Evolutionary conservation across 2,797 vertebrate species (phyloP).

Genomic region (Mionectes olivaceus): DNA sequence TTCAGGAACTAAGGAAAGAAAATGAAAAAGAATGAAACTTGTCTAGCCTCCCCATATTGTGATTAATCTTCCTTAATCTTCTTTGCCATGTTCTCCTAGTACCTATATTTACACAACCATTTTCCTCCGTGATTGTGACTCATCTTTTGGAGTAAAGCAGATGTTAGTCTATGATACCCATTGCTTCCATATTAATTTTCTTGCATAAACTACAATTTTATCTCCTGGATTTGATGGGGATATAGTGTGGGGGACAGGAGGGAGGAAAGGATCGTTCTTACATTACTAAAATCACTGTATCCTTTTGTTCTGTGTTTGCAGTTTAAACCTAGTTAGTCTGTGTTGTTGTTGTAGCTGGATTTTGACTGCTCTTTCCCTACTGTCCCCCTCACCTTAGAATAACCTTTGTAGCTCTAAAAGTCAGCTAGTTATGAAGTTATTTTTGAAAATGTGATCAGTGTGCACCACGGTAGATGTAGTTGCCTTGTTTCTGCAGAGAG

Average conservation of each 20-base stretch:
- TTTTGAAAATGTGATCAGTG: not conserved
- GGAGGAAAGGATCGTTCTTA: not conserved
- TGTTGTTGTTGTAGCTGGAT: not conserved
- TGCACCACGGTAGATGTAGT: not conserved
- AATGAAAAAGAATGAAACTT: not conserved
- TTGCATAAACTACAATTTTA: not conserved
- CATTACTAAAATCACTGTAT: not conserved
- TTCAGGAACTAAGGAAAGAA: not conserved
- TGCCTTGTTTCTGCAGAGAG: not conserved
- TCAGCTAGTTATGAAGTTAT: not conserved
- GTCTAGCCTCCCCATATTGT: not conserved
- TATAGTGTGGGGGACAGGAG: not conserved
- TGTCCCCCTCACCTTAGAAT: accelerated
- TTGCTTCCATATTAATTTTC: not conserved
- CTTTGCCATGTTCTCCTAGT: not conserved
- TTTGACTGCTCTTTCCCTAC: not conserved
- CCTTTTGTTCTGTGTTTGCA: not conserved
- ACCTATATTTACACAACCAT: not conserved
- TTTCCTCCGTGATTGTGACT: not conserved
- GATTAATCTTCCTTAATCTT: not conserved
- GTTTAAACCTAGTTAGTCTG: not conserved
- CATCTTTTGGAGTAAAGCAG: not conserved
- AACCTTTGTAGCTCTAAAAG: not conserved
- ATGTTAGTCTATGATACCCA: not conserved
- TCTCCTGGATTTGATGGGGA: not conserved